A percentile compares a stretch with the other conserved stretches of the same genome.
These are phyloP conservation scores for Himalopsyche kuldschensis DNA, from an alignment of 2,888 invertebrate genomes.

Conservation along the genomic window DNA sequence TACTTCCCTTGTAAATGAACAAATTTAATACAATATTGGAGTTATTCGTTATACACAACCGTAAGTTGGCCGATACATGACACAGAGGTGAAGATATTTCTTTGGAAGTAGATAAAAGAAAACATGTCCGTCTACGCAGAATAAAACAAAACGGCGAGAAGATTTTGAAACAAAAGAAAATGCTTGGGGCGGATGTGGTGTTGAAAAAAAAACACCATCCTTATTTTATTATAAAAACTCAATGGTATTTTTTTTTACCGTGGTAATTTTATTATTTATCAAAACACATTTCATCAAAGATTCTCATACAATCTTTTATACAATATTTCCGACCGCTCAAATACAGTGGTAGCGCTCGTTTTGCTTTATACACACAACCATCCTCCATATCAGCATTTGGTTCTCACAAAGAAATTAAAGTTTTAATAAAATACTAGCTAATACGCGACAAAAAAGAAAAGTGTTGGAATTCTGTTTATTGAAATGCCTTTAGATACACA, in stretches of 20 bases:
- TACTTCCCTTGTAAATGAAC: neutral
- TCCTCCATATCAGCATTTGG: too few relatives aligned
- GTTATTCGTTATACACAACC: neutral
- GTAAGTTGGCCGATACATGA: neutral
- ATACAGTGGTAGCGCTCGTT: too few relatives aligned
- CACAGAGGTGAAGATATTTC: neutral
- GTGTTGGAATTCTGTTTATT: too few relatives aligned
- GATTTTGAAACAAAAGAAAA: neutral
- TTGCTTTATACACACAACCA: too few relatives aligned
- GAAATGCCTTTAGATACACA: too few relatives aligned
- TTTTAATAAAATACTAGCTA: too few relatives aligned
- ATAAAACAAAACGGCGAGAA: neutral
- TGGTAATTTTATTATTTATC: neutral
- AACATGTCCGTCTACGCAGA: neutral
- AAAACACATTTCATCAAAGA: neutral
- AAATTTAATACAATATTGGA: neutral
- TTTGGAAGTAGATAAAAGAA: neutral
- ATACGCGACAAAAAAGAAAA: too few relatives aligned
- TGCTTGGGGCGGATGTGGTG: neutral
- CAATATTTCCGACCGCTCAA: too few relatives aligned
- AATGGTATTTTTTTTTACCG: neutral
- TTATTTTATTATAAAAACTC: neutral
- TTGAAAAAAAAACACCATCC: neutral
- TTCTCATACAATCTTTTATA: too few relatives aligned
- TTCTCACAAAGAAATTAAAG: too few relatives aligned